Evolutionary conservation across 2,888 invertebrate genomes (phyloP), one percentile per base, ranked within the genome.

Genomic region (Pammene fasciana): DNA sequence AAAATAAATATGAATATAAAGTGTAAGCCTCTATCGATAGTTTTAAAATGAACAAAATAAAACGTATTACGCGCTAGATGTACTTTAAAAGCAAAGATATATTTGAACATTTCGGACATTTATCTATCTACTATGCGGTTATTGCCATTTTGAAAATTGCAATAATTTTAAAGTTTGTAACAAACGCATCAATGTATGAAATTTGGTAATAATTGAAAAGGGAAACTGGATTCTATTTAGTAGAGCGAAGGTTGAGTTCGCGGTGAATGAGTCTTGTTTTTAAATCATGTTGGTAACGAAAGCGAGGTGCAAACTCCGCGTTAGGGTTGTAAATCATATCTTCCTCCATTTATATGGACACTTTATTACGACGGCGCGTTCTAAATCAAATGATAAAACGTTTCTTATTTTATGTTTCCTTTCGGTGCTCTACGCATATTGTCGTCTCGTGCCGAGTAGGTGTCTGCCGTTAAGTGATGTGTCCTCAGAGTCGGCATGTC

Each of bases 381-480:
- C 89, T 91, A 90, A 92, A 92, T 92, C 92, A 91, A 90, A 91
- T 92, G 89, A 92, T 90, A 91, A 91, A 92, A 91, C 86, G 88
- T 86, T 87, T 87, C 86, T 89, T 89, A 90, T 90, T 90, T 90
- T 88, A 90, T 87, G 85, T 88, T 88, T 87, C 86, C 88, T 86
- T 83, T 86, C 84, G 80, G 80, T 83, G 81, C 81, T 84, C 82
- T 78, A 85, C 85, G 86, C 84, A 88, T 88, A 89, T 88, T 88
- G 88, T 85, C 84, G 82, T 83, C 81, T 80, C 77, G 78, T 76
- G 78, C 76, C 76, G 78, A 75, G 75, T 79, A 76, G 76, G 77
- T 77, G 77, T 79, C 76, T 78, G 75, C 77, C 75, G 72, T 72
- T 74, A 78, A 79, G 81, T 78, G 79, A 76, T 76, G 76, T 75